These are phyloP conservation scores for Berghia stephanieae DNA, from an alignment of 1,140 invertebrate genomes.

Conservation along the genomic window DNA sequence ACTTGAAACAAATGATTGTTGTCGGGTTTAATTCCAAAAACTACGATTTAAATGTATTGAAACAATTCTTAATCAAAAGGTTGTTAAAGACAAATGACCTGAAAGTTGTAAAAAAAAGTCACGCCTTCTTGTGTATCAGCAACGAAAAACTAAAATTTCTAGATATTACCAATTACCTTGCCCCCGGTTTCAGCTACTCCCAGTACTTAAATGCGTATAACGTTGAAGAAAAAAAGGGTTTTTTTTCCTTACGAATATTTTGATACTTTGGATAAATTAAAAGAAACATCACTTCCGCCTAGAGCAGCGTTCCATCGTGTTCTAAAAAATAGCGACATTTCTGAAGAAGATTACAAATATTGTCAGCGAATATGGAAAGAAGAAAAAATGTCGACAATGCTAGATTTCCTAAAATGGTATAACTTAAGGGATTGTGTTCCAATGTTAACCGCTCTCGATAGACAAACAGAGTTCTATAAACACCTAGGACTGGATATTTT, in stretches of 20 bases:
- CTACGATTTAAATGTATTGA: conserved; percentile 40
- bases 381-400: conserved; percentile 34
- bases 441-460: conserved; percentile 37
- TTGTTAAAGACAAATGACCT: neutral
- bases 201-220: conserved; percentile 41
- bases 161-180: conserved; percentile 37
- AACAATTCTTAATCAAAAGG: conserved; percentile 26
- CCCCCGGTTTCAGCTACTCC: conserved; percentile 36
- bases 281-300: conserved; percentile 24
- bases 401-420: conserved; percentile 43
- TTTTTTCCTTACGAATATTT: conserved; percentile 44
- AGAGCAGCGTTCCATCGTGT: conserved; percentile 33
- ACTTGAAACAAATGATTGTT: conserved; percentile 22
- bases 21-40: conserved; percentile 33
- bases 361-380: conserved; percentile 38
- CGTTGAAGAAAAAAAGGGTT: conserved; percentile 36
- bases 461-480: conserved; percentile 32
- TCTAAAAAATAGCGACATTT: conserved; percentile 31
- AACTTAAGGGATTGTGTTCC: conserved; percentile 38
- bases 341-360: conserved; percentile 33
- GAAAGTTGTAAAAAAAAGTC: conserved; percentile 35
- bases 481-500: conserved; percentile 38
- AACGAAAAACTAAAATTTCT: conserved; percentile 37
- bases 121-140: conserved; percentile 33
- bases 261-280: conserved; percentile 26